Evolutionary conservation across 53 echinoderm and acorn worm species (phyloP), one percentile per base, ranked within the genome.

Genomic region (Luidia sarsii): DNA sequence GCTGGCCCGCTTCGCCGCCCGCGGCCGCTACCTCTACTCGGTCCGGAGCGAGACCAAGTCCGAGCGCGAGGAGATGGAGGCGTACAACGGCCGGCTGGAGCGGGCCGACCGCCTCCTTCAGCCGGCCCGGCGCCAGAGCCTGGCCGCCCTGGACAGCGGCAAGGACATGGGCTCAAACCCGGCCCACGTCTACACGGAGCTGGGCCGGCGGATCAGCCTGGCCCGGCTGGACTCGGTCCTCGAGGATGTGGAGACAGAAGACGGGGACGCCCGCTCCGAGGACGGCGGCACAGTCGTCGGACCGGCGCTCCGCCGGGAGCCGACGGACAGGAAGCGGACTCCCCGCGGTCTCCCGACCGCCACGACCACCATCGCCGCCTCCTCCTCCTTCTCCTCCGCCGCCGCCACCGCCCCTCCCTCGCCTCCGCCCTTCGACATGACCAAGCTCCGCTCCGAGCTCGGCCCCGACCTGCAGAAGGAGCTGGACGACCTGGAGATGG

Each of bases 1-100:
- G 1, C 68, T 93, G 7, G 53, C 87, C 4, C 87, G 83, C 39
- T 93, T 87, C 35, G 86, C 89, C 14, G 83, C 83, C 14, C 39
- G 84, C 3, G 94, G 94, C 4, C 65, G 91, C 11, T 94, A 94
- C 54, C 82, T 85, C 19, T 94, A 90, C 39, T 84, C 94, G 11
- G 86, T 94, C 61, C 73, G 88, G 3, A 88, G 79, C n/a, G 94
- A 94, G 70, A 80, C 80, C 11, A 87, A 80, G 56, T 24, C 51
- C 3, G 85, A 90, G 57, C 84, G 74, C 64, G 85, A 88, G 35
- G 79, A 66, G 9, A 94, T 91, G 88, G 82, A 81, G 36, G 65
- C 91, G 0, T 94, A 53, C 70, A 94, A 88, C 59, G 84, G 51
- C 39, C 65, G 94, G 6, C 57, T 73, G 11, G 94, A 94, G 45